Evolutionary conservation across 1,140 invertebrate genomes (phyloP).

Genomic region (Conopomorpha cramerella): DNA sequence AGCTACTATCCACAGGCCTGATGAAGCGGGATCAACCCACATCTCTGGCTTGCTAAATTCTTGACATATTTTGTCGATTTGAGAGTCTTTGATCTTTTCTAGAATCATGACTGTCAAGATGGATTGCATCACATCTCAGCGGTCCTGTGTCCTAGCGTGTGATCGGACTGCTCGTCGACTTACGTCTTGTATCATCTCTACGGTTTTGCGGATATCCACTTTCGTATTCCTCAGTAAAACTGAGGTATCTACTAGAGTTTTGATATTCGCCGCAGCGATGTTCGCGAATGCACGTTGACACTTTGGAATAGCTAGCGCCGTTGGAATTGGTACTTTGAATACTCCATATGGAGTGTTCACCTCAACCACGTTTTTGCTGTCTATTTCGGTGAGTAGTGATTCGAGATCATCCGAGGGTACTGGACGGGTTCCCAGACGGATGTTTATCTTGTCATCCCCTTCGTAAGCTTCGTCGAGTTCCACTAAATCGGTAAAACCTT

Average conservation of each 20-base stretch:
- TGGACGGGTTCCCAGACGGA: background rate
- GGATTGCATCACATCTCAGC: background rate
- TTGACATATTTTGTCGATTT: background rate
- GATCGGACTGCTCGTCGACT: background rate
- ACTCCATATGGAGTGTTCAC: background rate
- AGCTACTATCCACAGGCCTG: background rate
- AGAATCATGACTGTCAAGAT: background rate
- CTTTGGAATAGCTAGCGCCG: background rate
- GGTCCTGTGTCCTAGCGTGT: background rate
- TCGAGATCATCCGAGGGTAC: background rate
- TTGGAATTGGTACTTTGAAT: background rate
- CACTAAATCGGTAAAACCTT: background rate
- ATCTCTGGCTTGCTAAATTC: background rate
- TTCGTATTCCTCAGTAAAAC: background rate
- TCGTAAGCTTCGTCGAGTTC: background rate
- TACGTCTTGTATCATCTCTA: background rate
- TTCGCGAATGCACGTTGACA: background rate
- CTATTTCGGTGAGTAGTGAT: background rate
- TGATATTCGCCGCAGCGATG: background rate
- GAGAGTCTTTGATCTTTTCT: background rate
- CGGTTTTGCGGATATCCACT: background rate
- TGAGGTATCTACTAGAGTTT: background rate
- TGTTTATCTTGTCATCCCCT: background rate
- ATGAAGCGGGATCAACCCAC: background rate
- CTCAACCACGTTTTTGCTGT: background rate